Percentiles rank a stretch among this genome's conserved stretches.
Evolutionary conservation across 2,113 vertebrate genomes (phyloP).

Genomic region (Percina caprodes): DNA sequence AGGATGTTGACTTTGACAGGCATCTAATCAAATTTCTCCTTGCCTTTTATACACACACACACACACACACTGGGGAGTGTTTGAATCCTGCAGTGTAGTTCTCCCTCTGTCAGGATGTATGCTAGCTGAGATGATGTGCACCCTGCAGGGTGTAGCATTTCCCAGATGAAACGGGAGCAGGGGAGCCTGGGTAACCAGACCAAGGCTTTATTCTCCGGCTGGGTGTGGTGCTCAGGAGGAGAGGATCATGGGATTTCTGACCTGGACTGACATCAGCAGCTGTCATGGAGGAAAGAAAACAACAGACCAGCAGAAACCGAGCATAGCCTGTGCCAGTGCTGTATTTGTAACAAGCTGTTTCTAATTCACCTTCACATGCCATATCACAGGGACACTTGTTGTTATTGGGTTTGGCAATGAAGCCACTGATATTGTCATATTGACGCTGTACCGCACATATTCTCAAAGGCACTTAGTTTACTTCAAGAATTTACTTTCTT

Average conservation of each 20-base stretch:
- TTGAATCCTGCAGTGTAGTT: conserved; percentile 43
- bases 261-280: conserved; percentile 78
- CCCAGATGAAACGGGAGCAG: conserved; percentile 74
- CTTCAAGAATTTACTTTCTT: conserved; percentile 25
- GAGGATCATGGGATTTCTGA: conserved; percentile 79
- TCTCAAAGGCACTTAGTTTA: conserved; percentile 25
- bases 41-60: neutral
- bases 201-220: conserved; percentile 74
- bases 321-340: conserved; percentile 37
- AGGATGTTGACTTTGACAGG: conserved; percentile 24
- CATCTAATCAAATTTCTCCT: conserved; percentile 23
- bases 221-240: conserved; percentile 76
- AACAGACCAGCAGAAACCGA: conserved; percentile 47
- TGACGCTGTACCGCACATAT: neutral
- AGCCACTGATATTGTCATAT: conserved; percentile 6
- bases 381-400: conserved; percentile 33
- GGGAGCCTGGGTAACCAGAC: conserved; percentile 72
- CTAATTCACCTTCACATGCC: conserved; percentile 65
- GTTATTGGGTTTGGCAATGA: neutral
- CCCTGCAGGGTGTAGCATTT: conserved; percentile 76
- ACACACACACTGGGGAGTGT: conserved; percentile 13
- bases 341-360: conserved; percentile 52
- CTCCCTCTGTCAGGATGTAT: conserved; percentile 51
- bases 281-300: conserved; percentile 64
- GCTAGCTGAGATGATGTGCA: conserved; percentile 57